These are phyloP conservation scores for Cyphomyrmex costatus DNA, from an alignment of 1,140 invertebrate species.

Conservation along the genomic window DNA sequence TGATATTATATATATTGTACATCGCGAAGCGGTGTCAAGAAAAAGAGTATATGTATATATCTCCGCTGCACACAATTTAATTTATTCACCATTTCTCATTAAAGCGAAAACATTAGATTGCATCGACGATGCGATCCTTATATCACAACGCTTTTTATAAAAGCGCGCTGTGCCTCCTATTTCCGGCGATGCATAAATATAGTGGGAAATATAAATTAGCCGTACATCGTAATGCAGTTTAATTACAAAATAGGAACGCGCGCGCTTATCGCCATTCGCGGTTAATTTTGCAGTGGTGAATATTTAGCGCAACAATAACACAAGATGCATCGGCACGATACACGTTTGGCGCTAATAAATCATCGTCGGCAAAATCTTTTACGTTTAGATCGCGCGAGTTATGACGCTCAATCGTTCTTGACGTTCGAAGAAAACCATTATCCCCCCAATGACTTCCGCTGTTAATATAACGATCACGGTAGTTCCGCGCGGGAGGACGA, in stretches of 20 bases:
- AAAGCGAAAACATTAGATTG: constrained; percentile 45
- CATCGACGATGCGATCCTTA: constrained; percentile 14
- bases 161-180: background rate
- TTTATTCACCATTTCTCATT: constrained; percentile 28
- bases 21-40: background rate
- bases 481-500: constrained; percentile 61
- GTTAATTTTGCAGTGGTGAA: constrained; percentile 30
- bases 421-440: constrained; percentile 74
- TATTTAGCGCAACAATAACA: constrained; percentile 58
- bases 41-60: background rate
- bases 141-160: constrained; percentile 30
- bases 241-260: constrained; percentile 44
- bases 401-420: constrained; percentile 63
- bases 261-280: constrained; percentile 13
- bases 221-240: constrained; percentile 40
- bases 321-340: constrained; percentile 46
- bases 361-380: constrained; percentile 42
- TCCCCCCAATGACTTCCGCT: constrained; percentile 73
- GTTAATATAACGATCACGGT: constrained; percentile 71
- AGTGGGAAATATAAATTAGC: constrained; percentile 43
- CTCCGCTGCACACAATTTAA: constrained; percentile 4
- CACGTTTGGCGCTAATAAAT: constrained; percentile 35
- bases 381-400: constrained; percentile 35
- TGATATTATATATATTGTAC: background rate
- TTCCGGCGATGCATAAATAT: constrained; percentile 18